These are phyloP conservation scores for Tinea semifulvella DNA, from an alignment of 2,888 invertebrate species.

Conservation along the genomic window DNA sequence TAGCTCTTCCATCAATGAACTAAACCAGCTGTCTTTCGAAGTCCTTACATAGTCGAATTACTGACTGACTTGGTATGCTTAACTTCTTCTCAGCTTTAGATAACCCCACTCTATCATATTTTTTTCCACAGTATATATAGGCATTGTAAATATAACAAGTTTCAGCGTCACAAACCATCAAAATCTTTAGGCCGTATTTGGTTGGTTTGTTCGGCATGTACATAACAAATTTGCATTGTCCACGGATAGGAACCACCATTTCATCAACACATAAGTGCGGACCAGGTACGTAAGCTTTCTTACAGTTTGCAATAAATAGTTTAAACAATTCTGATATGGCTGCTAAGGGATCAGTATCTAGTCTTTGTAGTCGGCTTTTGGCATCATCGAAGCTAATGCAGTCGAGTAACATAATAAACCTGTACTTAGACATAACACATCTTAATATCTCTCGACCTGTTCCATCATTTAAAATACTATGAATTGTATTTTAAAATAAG, in stretches of 20 bases:
- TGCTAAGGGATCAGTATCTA: not conserved
- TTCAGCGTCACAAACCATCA: not conserved
- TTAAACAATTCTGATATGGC: not conserved
- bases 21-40: too few relatives aligned
- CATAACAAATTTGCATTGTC: not conserved
- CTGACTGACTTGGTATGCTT: not conserved
- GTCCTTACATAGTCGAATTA: not conserved
- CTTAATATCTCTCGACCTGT: not conserved
- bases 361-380: not conserved
- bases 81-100: constrained; percentile 1
- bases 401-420: not conserved
- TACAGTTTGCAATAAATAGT: not conserved
- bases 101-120: not conserved
- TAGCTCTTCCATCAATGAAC: too few relatives aligned
- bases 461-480: too few relatives aligned
- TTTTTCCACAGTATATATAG: not conserved
- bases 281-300: not conserved
- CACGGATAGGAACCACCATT: not conserved
- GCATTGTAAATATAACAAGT: not conserved
- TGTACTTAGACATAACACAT: not conserved
- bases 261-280: not conserved
- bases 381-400: not conserved
- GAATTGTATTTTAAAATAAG: too few relatives aligned
- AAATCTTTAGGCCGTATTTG: not conserved
- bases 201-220: not conserved